Percentiles rank a stretch among this genome's conserved stretches.
Evolutionary conservation across 2,113 vertebrate species (phyloP).

Genomic region (Dromas ardeola): DNA sequence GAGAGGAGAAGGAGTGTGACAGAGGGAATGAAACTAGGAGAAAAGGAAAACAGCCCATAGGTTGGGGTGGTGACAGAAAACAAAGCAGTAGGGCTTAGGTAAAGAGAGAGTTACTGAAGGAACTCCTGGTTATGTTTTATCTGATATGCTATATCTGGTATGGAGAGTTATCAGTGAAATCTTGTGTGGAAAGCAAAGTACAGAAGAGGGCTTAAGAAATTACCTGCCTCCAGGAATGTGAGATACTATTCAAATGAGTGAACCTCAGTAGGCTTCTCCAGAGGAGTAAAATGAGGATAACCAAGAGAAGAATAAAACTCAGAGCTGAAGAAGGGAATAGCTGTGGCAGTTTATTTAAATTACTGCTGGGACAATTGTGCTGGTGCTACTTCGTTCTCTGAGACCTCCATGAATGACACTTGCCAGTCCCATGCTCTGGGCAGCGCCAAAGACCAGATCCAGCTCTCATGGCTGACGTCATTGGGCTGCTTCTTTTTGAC

Average conservation of each 20-base stretch:
- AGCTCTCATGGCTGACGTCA: neutral
- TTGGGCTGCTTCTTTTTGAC: neutral
- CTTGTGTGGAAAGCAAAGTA: neutral
- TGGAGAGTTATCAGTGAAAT: neutral
- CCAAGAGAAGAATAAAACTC: neutral
- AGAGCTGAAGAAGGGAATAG: neutral
- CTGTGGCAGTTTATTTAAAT: neutral
- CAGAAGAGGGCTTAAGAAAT: neutral
- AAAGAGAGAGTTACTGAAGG: neutral
- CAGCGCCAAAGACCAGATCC: neutral
- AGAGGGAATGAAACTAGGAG: neutral
- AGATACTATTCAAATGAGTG: neutral
- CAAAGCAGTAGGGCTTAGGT: neutral
- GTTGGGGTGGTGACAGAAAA: neutral
- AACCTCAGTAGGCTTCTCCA: neutral
- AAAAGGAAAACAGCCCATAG: neutral
- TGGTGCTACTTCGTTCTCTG: rapidly evolving
- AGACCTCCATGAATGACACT: neutral
- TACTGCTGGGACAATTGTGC: neutral
- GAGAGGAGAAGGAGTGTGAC: neutral
- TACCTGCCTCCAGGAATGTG: neutral
- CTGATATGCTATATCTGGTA: neutral
- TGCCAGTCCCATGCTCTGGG: neutral
- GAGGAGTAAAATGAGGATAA: neutral
- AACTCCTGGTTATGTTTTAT: neutral